Conservation (phyloP, 2,113 vertebrate genomes). For the Leptosomus discolor region DNA sequence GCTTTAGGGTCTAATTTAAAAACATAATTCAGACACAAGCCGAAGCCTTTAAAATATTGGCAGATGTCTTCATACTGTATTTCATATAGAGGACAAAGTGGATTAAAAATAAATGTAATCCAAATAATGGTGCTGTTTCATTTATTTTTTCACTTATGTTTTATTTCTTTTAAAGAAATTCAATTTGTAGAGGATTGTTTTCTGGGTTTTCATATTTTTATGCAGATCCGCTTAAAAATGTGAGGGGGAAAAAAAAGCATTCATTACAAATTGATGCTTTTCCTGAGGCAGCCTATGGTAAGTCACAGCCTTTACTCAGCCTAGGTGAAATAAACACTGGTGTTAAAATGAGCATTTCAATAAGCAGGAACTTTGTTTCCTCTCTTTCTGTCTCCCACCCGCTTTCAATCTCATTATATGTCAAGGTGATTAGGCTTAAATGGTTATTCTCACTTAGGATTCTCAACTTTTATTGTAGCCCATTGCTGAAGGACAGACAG, state of each 20-base stretch:
- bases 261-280: conserved; percentile 15
- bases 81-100: conserved; percentile 68
- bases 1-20: conserved; percentile 74
- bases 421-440: conserved; percentile 10
- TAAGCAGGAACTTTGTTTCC: conserved; percentile 14
- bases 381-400: background rate
- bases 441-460: background rate
- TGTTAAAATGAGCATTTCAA: background rate
- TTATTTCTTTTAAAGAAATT: conserved; percentile 53
- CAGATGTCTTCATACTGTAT: conserved; percentile 67
- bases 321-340: conserved; percentile 2
- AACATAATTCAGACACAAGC: conserved; percentile 63
- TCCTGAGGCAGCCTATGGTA: background rate
- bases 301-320: background rate
- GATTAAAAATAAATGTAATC: conserved; percentile 66
- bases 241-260: background rate
- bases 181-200: conserved; percentile 49
- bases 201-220: conserved; percentile 17
- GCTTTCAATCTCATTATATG: background rate
- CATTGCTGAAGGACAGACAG: conserved; percentile 37
- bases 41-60: conserved; percentile 73
- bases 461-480: conserved; percentile 17
- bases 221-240: conserved; percentile 18
- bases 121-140: conserved; percentile 36
- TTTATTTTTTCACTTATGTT: conserved; percentile 23